phyloP scores from a whole-genome alignment of 2,888 invertebrate species.

The Gasteruption jaculator region DNA sequence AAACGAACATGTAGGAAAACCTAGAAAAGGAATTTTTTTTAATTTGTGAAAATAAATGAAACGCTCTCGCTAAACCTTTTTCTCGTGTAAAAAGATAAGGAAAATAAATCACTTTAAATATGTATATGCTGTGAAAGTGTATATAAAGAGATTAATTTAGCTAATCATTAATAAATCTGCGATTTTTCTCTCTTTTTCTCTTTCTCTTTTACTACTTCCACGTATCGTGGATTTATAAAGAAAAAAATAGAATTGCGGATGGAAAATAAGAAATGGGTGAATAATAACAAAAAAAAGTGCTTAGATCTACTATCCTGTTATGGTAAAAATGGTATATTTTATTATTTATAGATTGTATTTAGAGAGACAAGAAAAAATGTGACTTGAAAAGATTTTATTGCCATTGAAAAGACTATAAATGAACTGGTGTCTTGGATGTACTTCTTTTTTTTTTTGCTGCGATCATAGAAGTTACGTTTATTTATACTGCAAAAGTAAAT shows the following conservation, averaged over 20 bases:
- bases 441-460: constrained; percentile 13
- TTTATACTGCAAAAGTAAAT: too few relatives aligned
- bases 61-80: too few relatives aligned
- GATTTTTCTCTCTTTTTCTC: too few relatives aligned
- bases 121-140: constrained; percentile 28
- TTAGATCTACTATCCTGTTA: constrained; percentile 32
- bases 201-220: too few relatives aligned
- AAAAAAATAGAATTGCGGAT: constrained; percentile 23
- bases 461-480: constrained; percentile 19
- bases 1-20: too few relatives aligned
- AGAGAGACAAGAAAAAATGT: constrained; percentile 24
- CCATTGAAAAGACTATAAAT: constrained; percentile 36
- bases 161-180: too few relatives aligned
- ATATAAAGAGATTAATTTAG: constrained; percentile 28
- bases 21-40: too few relatives aligned
- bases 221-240: constrained; percentile 31
- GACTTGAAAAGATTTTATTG: constrained; percentile 35
- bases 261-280: constrained; percentile 22
- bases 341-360: constrained; percentile 37
- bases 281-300: constrained; percentile 22
- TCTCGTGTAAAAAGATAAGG: too few relatives aligned
- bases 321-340: constrained; percentile 36
- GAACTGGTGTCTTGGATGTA: constrained; percentile 35
- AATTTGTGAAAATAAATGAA: too few relatives aligned
- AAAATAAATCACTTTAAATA: too few relatives aligned